These are phyloP conservation scores for Corbicula japonica DNA, from an alignment of 2,888 invertebrate genomes.

Conservation along the genomic window DNA sequence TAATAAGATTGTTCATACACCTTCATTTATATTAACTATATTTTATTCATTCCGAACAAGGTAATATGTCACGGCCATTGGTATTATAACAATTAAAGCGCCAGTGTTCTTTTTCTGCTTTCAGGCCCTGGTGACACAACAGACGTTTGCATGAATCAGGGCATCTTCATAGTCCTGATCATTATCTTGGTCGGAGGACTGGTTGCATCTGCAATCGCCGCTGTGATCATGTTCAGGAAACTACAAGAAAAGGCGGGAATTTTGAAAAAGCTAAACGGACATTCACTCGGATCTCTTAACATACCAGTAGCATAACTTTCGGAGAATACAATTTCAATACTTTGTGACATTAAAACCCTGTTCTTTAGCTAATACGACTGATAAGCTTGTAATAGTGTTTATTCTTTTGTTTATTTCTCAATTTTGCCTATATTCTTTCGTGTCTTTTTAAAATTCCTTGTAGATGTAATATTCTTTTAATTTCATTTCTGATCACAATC, in stretches of 20 bases:
- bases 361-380: too few species aligned
- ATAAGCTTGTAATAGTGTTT: too few species aligned
- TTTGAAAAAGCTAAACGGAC: slow-evolving; percentile 56
- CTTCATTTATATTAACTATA: background rate
- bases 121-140: slow-evolving; percentile 57
- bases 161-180: slow-evolving; percentile 58
- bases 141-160: slow-evolving; percentile 66
- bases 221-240: slow-evolving; percentile 62
- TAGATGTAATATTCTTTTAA: too few species aligned
- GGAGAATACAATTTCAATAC: too few species aligned
- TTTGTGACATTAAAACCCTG: too few species aligned
- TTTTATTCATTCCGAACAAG: background rate
- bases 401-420: too few species aligned
- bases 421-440: too few species aligned
- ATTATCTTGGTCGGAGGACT: slow-evolving; percentile 57
- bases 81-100: too few species aligned
- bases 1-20: background rate
- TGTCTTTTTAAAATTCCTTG: too few species aligned
- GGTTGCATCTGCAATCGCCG: slow-evolving; percentile 45
- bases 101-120: too few species aligned
- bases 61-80: too few species aligned
- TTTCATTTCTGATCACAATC: too few species aligned
- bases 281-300: slow-evolving; percentile 8
- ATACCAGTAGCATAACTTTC: slow-evolving; percentile 33
- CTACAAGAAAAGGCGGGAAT: slow-evolving; percentile 61